Evolutionary conservation across 2,797 vertebrate species (phyloP).

Genomic region (Hafferia zeledoni): DNA sequence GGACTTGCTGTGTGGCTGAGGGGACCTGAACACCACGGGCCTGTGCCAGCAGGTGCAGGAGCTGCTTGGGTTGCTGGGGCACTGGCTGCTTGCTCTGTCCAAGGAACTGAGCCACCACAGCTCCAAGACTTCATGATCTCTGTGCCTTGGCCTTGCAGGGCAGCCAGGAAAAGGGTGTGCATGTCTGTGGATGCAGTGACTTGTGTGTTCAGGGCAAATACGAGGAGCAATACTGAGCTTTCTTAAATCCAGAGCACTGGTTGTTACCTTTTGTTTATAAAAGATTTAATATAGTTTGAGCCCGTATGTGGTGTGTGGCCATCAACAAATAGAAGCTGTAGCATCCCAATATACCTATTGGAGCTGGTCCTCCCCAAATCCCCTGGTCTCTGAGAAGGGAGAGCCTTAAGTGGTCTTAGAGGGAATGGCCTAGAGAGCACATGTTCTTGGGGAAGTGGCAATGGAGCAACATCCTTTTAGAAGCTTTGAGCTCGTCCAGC

Average conservation of each 20-base stretch:
- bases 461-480: neutral
- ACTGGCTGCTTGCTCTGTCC: neutral
- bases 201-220: neutral
- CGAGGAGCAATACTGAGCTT: neutral
- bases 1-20: neutral
- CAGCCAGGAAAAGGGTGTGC: neutral
- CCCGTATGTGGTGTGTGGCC: neutral
- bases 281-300: neutral
- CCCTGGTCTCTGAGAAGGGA: neutral
- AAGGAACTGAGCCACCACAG: neutral
- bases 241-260: neutral
- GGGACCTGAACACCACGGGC: neutral
- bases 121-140: neutral
- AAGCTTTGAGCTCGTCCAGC: neutral
- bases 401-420: neutral
- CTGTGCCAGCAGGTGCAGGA: neutral
- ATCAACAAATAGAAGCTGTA: neutral
- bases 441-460: neutral
- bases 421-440: neutral
- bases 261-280: neutral
- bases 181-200: accelerated
- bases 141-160: neutral
- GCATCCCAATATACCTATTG: neutral
- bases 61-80: neutral
- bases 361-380: neutral